These are phyloP conservation scores for Heliconius hortense DNA, from an alignment of 2,888 invertebrate genomes.

Conservation along the genomic window DNA sequence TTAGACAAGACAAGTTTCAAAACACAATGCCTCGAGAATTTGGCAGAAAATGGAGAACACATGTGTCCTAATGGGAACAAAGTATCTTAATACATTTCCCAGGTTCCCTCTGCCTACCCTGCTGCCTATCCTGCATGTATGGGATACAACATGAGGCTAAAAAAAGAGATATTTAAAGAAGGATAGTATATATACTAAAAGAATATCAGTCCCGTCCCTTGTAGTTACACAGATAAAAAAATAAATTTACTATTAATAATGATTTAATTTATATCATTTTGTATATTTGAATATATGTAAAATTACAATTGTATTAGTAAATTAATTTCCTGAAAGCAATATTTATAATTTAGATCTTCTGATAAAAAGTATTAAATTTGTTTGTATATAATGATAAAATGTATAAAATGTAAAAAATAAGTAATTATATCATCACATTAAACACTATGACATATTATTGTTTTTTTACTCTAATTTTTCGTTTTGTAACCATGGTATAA, in stretches of 20 bases:
- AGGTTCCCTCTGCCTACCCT: no score
- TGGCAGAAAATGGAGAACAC: no score
- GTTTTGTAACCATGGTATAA: neutral
- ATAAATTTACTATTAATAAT: slow-evolving; percentile 10
- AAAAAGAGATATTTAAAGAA: slow-evolving; percentile 6
- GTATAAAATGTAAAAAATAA: slow-evolving; percentile 45
- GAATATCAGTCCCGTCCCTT: slow-evolving; percentile 36
- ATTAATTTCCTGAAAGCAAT: slow-evolving; percentile 43
- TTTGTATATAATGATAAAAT: slow-evolving; percentile 44
- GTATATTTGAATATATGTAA: slow-evolving; percentile 30
- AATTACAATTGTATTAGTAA: slow-evolving; percentile 29
- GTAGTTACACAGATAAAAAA: slow-evolving; percentile 19
- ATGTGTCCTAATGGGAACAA: no score
- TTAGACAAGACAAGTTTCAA: slow-evolving; percentile 15
- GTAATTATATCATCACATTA: slow-evolving; percentile 41
- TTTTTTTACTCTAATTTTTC: slow-evolving; percentile 12
- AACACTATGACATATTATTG: slow-evolving; percentile 32
- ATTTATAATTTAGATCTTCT: slow-evolving; percentile 41
- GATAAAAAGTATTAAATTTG: slow-evolving; percentile 40
- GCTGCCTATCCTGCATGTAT: no score
- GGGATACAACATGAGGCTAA: no score
- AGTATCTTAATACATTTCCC: no score
- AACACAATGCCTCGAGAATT: neutral
- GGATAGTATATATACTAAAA: slow-evolving; percentile 20
- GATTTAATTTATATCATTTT: slow-evolving; percentile 19